phyloP scores from a whole-genome alignment of 2,797 vertebrate genomes.

The Atherinosoma microstoma region DNA sequence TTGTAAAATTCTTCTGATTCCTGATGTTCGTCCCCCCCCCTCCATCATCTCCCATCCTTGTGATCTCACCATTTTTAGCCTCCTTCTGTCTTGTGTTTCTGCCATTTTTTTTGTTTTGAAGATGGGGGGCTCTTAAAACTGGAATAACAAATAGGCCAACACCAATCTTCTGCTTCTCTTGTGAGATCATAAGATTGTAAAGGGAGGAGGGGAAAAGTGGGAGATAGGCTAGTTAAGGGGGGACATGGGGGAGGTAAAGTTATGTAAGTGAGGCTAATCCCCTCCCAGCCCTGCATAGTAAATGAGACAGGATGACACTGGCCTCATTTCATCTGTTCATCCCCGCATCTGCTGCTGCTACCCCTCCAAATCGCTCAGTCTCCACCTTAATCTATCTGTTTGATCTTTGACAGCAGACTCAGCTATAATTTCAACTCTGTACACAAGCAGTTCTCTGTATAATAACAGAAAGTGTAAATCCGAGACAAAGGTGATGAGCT shows the following conservation, averaged over 20 bases:
- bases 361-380: conserved; percentile 29
- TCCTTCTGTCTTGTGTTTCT: conserved; percentile 6
- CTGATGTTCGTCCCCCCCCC: background rate
- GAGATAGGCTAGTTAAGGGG: conserved; percentile 22
- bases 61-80: conserved; percentile 13
- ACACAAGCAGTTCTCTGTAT: conserved; percentile 26
- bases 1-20: conserved; percentile 21
- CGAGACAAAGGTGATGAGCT: conserved; percentile 32
- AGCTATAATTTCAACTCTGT: conserved; percentile 19
- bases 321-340: conserved; percentile 68
- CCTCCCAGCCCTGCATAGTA: conserved; percentile 71
- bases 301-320: conserved; percentile 73
- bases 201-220: conserved; percentile 20
- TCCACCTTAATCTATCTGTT: conserved; percentile 47
- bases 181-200: conserved; percentile 37
- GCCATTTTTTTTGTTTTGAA: conserved; percentile 8
- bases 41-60: conserved; percentile 11
- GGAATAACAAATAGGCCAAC: conserved; percentile 54
- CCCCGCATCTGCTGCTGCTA: conserved; percentile 37
- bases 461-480: conserved; percentile 11
- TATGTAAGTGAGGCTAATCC: conserved; percentile 82
- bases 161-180: conserved; percentile 39
- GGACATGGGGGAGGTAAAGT: conserved; percentile 50
- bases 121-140: conserved; percentile 29
- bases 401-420: conserved; percentile 47